Conservation (phyloP, 2,888 invertebrate species). For the Celastrina argiolus region DNA sequence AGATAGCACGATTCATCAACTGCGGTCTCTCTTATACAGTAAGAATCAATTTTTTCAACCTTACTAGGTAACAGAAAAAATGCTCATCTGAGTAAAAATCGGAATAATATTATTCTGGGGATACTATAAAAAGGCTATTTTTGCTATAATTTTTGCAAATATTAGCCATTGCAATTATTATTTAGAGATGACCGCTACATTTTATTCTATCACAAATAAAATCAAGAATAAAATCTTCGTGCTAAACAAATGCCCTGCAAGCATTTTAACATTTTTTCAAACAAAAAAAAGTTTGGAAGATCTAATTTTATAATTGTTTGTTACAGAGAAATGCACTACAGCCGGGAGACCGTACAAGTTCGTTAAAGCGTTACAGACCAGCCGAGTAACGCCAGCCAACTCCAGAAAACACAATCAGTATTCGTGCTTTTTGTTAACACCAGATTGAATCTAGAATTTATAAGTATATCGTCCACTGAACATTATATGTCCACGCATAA, state of each 20-base stretch:
- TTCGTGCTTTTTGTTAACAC: conserved; percentile 71
- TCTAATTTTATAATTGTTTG: conserved; percentile 38
- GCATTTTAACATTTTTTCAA: conserved; percentile 42
- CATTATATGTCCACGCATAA: not conserved
- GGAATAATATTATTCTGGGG: not conserved
- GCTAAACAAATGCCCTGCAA: conserved; percentile 53
- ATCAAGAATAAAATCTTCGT: conserved; percentile 45
- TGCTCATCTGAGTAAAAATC: not conserved
- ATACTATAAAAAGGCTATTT: conserved; percentile 27
- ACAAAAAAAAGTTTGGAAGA: not conserved
- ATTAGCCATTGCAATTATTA: not conserved
- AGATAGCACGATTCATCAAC: conserved; percentile 76
- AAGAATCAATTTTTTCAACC: conserved; percentile 52
- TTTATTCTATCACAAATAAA: conserved; percentile 25
- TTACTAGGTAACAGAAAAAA: conserved; percentile 22
- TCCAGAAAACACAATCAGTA: conserved; percentile 52
- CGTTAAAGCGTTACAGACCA: conserved; percentile 41
- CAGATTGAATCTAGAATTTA: conserved; percentile 43
- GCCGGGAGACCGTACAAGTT: conserved; percentile 66
- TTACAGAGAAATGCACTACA: conserved; percentile 73
- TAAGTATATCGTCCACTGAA: conserved; percentile 14
- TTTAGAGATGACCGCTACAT: conserved; percentile 47
- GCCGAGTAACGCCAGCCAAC: conserved; percentile 25
- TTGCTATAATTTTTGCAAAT: not conserved
- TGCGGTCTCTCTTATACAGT: conserved; percentile 78